These are phyloP conservation scores for Pollachius pollachius DNA, from an alignment of 2,113 vertebrate species.

Conservation along the genomic window DNA sequence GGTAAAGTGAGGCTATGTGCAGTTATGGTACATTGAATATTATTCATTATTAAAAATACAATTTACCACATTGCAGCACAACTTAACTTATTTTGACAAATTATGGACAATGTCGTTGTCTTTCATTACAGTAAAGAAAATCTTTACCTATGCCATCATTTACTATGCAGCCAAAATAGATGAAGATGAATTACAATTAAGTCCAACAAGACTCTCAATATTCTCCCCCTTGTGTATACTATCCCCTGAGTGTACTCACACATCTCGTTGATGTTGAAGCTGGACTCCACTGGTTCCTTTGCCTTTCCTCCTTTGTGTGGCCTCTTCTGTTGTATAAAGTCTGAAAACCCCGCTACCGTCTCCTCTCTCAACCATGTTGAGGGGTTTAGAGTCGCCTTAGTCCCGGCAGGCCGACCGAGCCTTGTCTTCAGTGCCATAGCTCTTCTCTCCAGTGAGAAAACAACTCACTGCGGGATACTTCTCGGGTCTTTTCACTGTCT, in stretches of 20 bases:
- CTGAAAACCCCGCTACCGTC: conserved; percentile 51
- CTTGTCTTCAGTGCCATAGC: conserved; percentile 40
- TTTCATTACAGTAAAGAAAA: too few species aligned
- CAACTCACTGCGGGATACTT: not conserved
- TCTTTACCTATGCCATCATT: too few species aligned
- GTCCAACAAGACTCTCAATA: not conserved
- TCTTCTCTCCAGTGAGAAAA: conserved; percentile 58
- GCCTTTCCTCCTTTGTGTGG: conserved; percentile 11
- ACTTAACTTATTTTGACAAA: too few species aligned
- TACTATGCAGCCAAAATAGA: too few species aligned
- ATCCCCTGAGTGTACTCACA: conserved; percentile 60
- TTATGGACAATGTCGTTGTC: too few species aligned
- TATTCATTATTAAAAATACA: too few species aligned
- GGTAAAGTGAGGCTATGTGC: too few species aligned
- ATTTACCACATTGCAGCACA: too few species aligned
- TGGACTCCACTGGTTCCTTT: conserved; percentile 43
- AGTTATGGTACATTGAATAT: too few species aligned
- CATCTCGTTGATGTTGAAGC: conserved; percentile 72
- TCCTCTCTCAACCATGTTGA: conserved; percentile 58
- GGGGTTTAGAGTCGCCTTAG: conserved; percentile 60
- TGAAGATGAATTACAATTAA: too few species aligned
- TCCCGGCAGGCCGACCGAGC: conserved; percentile 46
- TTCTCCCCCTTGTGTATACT: not conserved
- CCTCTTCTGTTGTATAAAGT: conserved; percentile 57
- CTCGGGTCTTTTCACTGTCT: too few species aligned